These are phyloP conservation scores for Paguma larvata DNA, from an alignment of 2,797 vertebrate genomes.

Conservation along the genomic window DNA sequence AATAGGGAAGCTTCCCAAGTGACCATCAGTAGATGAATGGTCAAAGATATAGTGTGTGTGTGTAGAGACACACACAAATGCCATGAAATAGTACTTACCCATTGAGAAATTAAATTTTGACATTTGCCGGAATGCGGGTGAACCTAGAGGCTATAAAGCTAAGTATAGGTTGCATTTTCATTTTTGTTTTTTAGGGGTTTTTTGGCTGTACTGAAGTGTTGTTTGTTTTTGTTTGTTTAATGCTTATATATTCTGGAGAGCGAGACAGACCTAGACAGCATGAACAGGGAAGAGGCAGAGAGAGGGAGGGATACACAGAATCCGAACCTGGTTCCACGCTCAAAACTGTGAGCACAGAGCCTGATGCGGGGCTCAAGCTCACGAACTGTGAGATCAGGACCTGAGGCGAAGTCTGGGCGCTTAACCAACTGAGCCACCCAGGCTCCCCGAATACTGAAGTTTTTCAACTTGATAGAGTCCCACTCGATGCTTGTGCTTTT, in stretches of 20 bases:
- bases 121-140: neutral
- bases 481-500: neutral
- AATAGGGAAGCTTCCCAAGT: neutral
- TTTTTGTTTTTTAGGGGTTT: neutral
- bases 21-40: neutral
- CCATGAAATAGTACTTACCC: neutral
- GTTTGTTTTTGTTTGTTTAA: no score
- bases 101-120: neutral
- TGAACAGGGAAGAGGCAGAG: no score
- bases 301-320: no score
- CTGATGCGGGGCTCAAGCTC: no score
- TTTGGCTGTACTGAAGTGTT: neutral
- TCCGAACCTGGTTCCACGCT: no score
- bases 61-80: neutral
- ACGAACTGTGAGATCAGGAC: fast-evolving
- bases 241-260: no score
- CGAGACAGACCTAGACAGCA: no score
- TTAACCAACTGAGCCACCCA: no score
- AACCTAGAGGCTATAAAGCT: neutral
- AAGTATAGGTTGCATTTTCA: neutral
- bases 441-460: no score
- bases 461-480: neutral
- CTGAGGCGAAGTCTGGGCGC: no score
- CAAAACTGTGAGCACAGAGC: no score
- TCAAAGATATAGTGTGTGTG: neutral